phyloP scores from a whole-genome alignment of 2,797 vertebrate species.

The Danio jaintianensis region DNA sequence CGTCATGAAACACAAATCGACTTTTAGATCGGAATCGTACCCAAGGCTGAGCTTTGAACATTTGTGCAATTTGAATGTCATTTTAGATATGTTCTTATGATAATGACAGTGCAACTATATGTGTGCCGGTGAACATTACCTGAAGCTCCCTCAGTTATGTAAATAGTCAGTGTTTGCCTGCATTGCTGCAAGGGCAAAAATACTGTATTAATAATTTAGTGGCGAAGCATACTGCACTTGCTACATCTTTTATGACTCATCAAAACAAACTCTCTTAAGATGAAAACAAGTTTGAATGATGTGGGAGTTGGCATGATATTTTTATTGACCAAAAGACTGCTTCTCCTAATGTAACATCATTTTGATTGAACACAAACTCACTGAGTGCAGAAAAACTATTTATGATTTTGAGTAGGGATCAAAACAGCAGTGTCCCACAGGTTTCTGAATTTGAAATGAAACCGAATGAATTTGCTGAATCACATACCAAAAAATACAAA shows the following conservation, averaged over 20 bases:
- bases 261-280: constrained; percentile 27
- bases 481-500: background rate
- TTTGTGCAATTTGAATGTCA: background rate
- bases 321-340: constrained; percentile 26
- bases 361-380: constrained; percentile 3
- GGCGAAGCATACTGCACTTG: constrained; percentile 39
- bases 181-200: constrained; percentile 56
- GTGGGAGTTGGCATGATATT: constrained; percentile 17
- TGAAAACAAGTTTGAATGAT: constrained; percentile 39
- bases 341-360: constrained; percentile 45
- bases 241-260: constrained; percentile 51
- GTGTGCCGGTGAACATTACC: constrained; percentile 2
- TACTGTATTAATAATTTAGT: constrained; percentile 57
- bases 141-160: constrained; percentile 41
- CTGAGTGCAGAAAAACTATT: background rate
- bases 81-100: constrained; percentile 10
- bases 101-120: background rate
- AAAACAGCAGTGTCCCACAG: background rate
- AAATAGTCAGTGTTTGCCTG: constrained; percentile 52
- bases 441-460: background rate
- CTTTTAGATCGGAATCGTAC: constrained; percentile 37
- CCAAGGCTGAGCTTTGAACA: constrained; percentile 20
- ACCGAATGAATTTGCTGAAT: background rate
- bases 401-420: background rate
- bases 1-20: constrained; percentile 34